Base-by-base conservation (phyloP, 2,888 invertebrate genomes). In the Drosophila aldrichi region DNA sequence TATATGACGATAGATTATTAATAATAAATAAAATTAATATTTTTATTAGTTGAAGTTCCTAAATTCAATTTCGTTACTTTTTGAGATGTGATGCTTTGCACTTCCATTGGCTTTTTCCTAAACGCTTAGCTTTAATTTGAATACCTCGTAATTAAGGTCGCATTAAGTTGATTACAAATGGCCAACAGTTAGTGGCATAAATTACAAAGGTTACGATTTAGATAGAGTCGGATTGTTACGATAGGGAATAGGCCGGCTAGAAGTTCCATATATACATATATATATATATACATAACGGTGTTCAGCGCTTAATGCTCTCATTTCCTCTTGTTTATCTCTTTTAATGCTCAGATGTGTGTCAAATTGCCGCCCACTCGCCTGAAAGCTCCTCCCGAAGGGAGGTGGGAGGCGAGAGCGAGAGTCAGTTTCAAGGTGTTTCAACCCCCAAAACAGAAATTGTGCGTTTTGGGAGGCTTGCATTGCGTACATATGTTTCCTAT, bases 311-410 rank as follows among this genome's bases (percentile, higher is more conserved):
- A 72, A 72, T 79, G 86, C 61, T 58, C 66, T 61, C 67, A 71
- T 71, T 82, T 76, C 73, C 86, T 61, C 73, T 40, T 40, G 64
- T 73, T 71, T 82, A 82, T 79, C 81, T 85, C 69, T 75, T 73
- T 71, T 36, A 25, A 57, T 63, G 67, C 41, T 78, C 69, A 60
- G 79, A 81, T 81, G 85, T 81, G 81, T 81, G 81, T 81, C 81
- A 81, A 85, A 79, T 85, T 70, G 73, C 67, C 62, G 43, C 54
- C 48, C 58, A 71, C 29, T 38, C 58, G 14, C 36, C 48, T 6
- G 5, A 8, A 8, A 4, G 44, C 22, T 16, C 8, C 22, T 22
- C 22, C 22, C 16, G 22, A 44, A 25, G 9, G 25, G 10, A 12
- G 9, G 38, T 2, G 38, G 16, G 20, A 22, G 20, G 20, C 20